These are phyloP conservation scores for Hoplodrina ambigua DNA, from an alignment of 2,888 invertebrate genomes.

Conservation along the genomic window DNA sequence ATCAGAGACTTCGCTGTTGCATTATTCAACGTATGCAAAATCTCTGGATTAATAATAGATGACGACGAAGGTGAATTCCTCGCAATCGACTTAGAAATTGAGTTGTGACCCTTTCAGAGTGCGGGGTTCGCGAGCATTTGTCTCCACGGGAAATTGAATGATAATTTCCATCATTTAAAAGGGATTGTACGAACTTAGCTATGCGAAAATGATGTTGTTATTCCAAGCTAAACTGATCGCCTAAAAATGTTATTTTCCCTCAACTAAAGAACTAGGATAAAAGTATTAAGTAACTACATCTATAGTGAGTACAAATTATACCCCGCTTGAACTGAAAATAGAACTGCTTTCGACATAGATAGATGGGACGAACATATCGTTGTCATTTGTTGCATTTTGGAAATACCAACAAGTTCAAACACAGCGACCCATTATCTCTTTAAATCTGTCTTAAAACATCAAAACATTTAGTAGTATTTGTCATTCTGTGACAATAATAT, in stretches of 20 bases:
- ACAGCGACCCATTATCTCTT: slow-evolving; percentile 55
- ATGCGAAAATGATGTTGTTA: slow-evolving; percentile 26
- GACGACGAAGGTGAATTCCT: slow-evolving; percentile 80
- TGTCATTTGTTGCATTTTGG: slow-evolving; percentile 70
- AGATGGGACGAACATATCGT: slow-evolving; percentile 65
- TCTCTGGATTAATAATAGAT: slow-evolving; percentile 84
- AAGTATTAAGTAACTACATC: slow-evolving; percentile 40
- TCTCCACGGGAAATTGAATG: slow-evolving; percentile 73
- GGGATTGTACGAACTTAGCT: slow-evolving; percentile 49
- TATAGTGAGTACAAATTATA: slow-evolving; percentile 49
- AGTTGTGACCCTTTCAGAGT: slow-evolving; percentile 78
- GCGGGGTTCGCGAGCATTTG: slow-evolving; percentile 74
- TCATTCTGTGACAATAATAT: slow-evolving; percentile 33
- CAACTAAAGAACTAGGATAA: slow-evolving; percentile 31
- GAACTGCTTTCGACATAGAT: slow-evolving; percentile 55
- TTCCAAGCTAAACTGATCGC: slow-evolving; percentile 22
- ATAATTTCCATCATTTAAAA: slow-evolving; percentile 68
- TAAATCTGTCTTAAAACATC: slow-evolving; percentile 43
- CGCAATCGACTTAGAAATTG: slow-evolving; percentile 76
- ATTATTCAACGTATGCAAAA: slow-evolving; percentile 87
- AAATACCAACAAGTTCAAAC: slow-evolving; percentile 60
- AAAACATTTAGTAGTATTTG: slow-evolving; percentile 39
- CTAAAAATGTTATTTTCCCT: slow-evolving; percentile 17
- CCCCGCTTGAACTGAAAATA: slow-evolving; percentile 61
- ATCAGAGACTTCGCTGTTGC: slow-evolving; percentile 76